Base-by-base conservation (phyloP, 2,888 invertebrate species). In the Lathronympha strigana region DNA sequence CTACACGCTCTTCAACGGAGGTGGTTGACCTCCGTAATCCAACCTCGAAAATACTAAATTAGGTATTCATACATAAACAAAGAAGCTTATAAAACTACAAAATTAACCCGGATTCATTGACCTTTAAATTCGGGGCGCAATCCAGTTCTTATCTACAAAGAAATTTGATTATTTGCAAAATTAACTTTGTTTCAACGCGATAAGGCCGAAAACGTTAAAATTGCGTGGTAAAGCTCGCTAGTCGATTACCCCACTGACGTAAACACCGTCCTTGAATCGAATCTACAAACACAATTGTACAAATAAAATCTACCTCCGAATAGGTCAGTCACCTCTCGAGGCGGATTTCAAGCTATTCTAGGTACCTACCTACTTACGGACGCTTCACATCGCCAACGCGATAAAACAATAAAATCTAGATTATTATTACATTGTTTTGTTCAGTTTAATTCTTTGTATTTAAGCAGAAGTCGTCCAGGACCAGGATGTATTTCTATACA, bases 271-370 rank as follows among this genome's bases (percentile, higher is more conserved):
- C 90, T 90, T 90, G 90, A 76, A 81, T 79, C 81, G 80, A 84
- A 83, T 82, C 83, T 82, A 86, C 83, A 84, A 84, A 84, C 86
- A 86, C 84, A 87, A 85, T 87, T 87, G 87, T 85, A 83, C 84
- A 88, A 88, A 88, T 64, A 61, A 66, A 66, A 64, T 61, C 17
- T 38, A 81, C 83, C 76, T 76, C 72, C 71, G 76, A 80, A 76
- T 76, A 73, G 88, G 86, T 88, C 88, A 86, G 74, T 90, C 83
- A 90, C 88, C 88, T 82, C 75, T 54, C 28, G n/a, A 49, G 66
- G 60, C 66, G 66, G 61, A 66, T 61, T 66, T 54, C 47, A 17
- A 66, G n/a, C n/a, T 58, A 38, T 8, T 33, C 31, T 53, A 50
- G 17, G n/a, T 36, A 57, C 25, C 23, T 47, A 57, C 19, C 8